Evolutionary conservation across 37 sponge, comb jelly and placozoan genomes (phyloP).

Genomic region (Amphimedon queenslandica): DNA sequence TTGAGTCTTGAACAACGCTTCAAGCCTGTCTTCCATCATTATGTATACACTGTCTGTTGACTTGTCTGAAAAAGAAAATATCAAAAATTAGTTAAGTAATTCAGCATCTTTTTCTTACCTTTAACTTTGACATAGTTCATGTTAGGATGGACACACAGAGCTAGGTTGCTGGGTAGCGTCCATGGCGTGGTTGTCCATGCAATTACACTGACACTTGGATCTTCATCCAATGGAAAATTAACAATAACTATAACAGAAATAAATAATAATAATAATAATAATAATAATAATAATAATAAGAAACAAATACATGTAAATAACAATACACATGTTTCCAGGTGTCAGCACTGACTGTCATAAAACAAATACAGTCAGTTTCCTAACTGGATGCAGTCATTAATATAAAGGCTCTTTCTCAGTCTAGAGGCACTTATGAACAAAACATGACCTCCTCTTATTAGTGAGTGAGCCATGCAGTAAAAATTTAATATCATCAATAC

Average conservation of each 20-base stretch:
- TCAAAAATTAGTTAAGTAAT: neutral
- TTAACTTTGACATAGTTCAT: constrained; percentile 85
- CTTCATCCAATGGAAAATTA: constrained; percentile 86
- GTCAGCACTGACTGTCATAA: no score
- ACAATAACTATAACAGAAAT: constrained; percentile 66
- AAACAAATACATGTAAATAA: no score
- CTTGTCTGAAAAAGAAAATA: constrained; percentile 27
- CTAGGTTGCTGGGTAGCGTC: constrained; percentile 98
- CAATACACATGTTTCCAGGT: no score
- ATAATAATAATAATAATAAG: no score
- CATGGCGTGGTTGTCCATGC: constrained; percentile 99
- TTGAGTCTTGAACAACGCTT: constrained; percentile 75
- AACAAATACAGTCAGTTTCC: no score
- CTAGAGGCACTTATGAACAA: no score
- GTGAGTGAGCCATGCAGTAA: no score
- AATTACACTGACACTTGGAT: constrained; percentile 78
- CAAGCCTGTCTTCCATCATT: constrained; percentile 83
- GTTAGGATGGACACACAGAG: constrained; percentile 88
- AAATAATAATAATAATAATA: no score
- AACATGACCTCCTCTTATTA: no score
- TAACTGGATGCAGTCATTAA: no score
- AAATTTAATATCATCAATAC: no score
- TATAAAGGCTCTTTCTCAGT: no score
- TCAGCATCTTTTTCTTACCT: constrained; percentile 31
- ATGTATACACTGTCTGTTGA: constrained; percentile 64